Conservation (phyloP, 2,888 invertebrate genomes). For the Aplocera efformata region DNA sequence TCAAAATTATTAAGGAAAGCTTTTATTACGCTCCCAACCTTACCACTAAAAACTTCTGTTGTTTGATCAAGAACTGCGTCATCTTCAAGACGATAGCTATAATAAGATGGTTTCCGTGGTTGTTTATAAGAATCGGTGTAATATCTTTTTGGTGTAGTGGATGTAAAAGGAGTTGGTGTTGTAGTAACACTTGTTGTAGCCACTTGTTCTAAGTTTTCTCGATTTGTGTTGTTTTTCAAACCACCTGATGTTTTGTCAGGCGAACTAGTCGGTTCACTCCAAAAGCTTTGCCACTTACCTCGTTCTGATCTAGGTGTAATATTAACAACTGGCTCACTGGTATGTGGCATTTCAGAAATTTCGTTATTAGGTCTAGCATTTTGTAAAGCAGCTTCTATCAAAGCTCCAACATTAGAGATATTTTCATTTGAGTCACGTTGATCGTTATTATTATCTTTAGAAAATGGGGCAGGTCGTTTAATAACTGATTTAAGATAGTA, state of each 20-base stretch:
- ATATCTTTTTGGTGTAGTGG: slow-evolving; percentile 33
- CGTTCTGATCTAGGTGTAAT: slow-evolving; percentile 31
- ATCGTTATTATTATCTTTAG: slow-evolving; percentile 32
- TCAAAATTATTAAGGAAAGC: slow-evolving; percentile 59
- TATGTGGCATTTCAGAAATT: slow-evolving; percentile 24
- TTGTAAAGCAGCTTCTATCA: slow-evolving; percentile 44
- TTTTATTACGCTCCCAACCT: slow-evolving; percentile 63
- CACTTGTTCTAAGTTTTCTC: slow-evolving; percentile 36
- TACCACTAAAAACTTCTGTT: slow-evolving; percentile 64
- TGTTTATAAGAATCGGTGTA: slow-evolving; percentile 37
- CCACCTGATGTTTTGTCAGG: slow-evolving; percentile 76
- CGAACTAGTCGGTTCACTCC: slow-evolving; percentile 69
- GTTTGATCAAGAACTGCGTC: slow-evolving; percentile 61
- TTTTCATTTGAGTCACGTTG: slow-evolving; percentile 48
- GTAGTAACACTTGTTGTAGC: slow-evolving; percentile 39
- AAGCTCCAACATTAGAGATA: slow-evolving; percentile 41
- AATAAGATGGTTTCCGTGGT: slow-evolving; percentile 58
- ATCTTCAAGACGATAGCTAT: slow-evolving; percentile 61
- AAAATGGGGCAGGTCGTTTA: slow-evolving; percentile 54
- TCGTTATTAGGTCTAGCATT: slow-evolving; percentile 31
- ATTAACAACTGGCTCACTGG: slow-evolving; percentile 24
- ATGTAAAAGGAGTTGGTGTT: slow-evolving; percentile 35
- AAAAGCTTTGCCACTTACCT: slow-evolving; percentile 34
- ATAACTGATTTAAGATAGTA: slow-evolving; percentile 59
- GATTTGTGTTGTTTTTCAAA: slow-evolving; percentile 47